These are phyloP conservation scores for Pholis gunnellus DNA, from an alignment of 2,113 vertebrate genomes.

Conservation along the genomic window DNA sequence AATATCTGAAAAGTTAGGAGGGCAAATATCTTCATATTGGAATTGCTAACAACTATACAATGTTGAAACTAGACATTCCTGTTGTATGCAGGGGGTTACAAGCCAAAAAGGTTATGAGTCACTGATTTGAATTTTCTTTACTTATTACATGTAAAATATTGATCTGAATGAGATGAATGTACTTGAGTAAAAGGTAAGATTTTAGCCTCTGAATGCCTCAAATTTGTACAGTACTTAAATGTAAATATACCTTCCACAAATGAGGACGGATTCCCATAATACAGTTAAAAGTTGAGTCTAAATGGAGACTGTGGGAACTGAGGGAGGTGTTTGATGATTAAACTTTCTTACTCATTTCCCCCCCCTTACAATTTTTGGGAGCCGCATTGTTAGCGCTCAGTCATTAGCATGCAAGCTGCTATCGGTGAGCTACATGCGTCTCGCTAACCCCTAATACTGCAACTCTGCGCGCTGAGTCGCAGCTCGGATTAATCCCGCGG, in stretches of 20 bases:
- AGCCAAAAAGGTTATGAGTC: not conserved
- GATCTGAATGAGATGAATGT: not conserved
- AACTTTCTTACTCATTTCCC: not conserved
- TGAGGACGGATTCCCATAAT: no score
- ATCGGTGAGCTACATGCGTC: conserved; percentile 17
- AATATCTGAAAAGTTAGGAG: not conserved
- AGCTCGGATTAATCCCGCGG: conserved; percentile 47
- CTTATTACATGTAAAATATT: not conserved
- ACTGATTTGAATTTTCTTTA: not conserved
- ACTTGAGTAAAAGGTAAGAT: not conserved
- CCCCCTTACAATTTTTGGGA: not conserved
- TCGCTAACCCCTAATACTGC: conserved; percentile 32
- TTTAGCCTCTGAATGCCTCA: not conserved
- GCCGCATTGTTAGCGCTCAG: conserved; percentile 1
- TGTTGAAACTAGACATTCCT: not conserved
- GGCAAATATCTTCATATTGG: not conserved
- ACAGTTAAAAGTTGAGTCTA: not conserved
- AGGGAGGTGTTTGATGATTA: not conserved
- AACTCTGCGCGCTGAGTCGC: conserved; percentile 31
- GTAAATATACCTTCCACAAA: not conserved
- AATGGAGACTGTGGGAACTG: not conserved
- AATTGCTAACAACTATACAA: not conserved
- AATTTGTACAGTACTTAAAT: not conserved
- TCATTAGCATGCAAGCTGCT: conserved; percentile 28
- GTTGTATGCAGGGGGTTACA: not conserved